Percentiles rank a stretch among this genome's conserved stretches.
Conservation (phyloP, 2,113 vertebrate species). For the Phainopepla nitens region DNA sequence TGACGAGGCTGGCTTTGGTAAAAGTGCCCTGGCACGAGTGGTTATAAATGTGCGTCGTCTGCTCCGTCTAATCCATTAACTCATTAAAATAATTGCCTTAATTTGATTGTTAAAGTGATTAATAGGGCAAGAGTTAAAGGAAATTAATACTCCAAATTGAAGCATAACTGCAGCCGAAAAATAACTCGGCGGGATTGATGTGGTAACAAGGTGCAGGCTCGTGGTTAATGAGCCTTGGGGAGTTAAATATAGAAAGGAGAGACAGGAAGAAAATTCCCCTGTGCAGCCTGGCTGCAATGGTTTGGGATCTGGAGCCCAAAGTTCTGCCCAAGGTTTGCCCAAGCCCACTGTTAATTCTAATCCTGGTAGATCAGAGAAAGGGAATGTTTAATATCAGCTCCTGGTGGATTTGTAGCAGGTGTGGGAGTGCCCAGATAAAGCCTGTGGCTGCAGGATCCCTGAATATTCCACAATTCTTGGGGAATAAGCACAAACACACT, state of each 20-base stretch:
- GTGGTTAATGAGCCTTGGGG: constrained; percentile 65
- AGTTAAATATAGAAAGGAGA: constrained; percentile 35
- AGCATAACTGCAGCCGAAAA: constrained; percentile 56
- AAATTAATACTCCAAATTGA: constrained; percentile 75
- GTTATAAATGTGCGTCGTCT: constrained; percentile 67
- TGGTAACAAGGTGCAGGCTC: constrained; percentile 36
- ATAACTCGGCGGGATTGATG: constrained; percentile 34
- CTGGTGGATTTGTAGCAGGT: not conserved
- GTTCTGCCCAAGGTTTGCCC: not conserved
- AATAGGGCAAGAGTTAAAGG: constrained; percentile 72
- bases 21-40: constrained; percentile 46
- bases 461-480: not conserved
- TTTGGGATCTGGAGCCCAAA: not conserved
- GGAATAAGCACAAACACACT: not conserved
- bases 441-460: not conserved
- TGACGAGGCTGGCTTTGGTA: constrained; percentile 66
- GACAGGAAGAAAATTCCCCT: not conserved
- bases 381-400: not conserved
- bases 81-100: constrained; percentile 81
- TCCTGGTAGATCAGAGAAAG: not conserved
- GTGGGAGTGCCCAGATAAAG: not conserved
- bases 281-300: not conserved
- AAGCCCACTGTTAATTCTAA: not conserved
- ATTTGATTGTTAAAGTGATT: constrained; percentile 81
- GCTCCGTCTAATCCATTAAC: constrained; percentile 71